Evolutionary conservation across 2,797 vertebrate genomes (phyloP), one percentile per base, ranked within the genome.

Genomic region (Micromesistius poutassou): DNA sequence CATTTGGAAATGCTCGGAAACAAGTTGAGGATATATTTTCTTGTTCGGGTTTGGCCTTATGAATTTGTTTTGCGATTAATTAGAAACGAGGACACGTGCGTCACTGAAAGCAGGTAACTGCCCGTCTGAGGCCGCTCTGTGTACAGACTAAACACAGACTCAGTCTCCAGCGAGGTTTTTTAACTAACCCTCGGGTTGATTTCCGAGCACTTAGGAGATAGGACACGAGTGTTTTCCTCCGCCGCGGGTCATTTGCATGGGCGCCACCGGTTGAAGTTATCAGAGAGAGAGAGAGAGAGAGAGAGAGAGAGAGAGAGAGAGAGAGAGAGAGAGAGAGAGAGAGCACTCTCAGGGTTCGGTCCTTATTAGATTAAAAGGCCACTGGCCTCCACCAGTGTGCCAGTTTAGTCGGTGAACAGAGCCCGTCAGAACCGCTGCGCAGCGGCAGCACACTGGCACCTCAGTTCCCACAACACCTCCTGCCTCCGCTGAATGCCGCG

Each of bases 291-390:
- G 85, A 84, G 74, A 82, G 79, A 81, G 85, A 87, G 80, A 84
- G 86, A 81, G 79, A 72, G 77, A 38, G 36, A 38, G 36, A 38
- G 36, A 10, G 36, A 38, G 36, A 10, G 36, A 38, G 36, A 38
- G 36, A 10, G 35, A 36, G 35, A 36, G 35, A 9, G 35, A 36
- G 35, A 9, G 35, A 36, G 35, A 36, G 35, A 36, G 35, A 36
- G 35, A 36, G 35, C 1, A 6, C 46, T 19, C 46, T 55, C 46
- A 55, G 16, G 4, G 19, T 22, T 82, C 82, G 83, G 77, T 85
- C 87, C 86, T 90, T 38, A 88, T 87, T 85, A 87, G 91, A 92
- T 92, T 90, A 92, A 88, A 92, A 86, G 87, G 89, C 91, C 82
- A 90, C 89, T 85, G 90, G 84, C 68, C 83, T 81, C 80, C n/a